Base-by-base conservation (phyloP, 1,140 invertebrate species). In the Pseudomyrmex pallidus region DNA sequence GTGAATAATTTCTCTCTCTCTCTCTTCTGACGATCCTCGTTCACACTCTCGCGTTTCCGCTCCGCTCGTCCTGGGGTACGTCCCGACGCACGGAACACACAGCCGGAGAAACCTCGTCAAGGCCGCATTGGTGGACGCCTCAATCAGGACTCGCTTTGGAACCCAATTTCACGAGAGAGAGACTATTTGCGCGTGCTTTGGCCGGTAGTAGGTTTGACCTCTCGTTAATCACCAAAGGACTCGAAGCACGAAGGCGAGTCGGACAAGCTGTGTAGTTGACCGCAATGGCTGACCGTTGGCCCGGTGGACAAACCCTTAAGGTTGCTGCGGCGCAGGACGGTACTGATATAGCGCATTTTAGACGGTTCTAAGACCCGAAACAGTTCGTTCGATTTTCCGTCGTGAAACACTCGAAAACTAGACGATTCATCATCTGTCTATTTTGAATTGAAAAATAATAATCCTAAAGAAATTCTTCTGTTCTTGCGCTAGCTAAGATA, bases 141-240 rank as follows among this genome's bases (percentile, higher is more conserved):
- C 92, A 93, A 94, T 94, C 92, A 91, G 91, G 91, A 90, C 87
- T 90, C 78, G 90, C 91, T 90, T 91, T 91, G 85, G 89, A 89
- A 91, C 85, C 90, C 89, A 93, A 92, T 91, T 91, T 91, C 91
- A 90, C 74, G 83, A 68, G 85, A 84, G 87, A 90, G 89, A 87
- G 87, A 85, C 74, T 89, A 89, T 89, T 89, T 89, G 88, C 90
- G 85, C 88, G 90, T 89, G 91, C 91, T 93, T 91, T 91, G 88
- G 90, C 82, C 88, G 83, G 86, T 84, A 87, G 86, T 80, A 85
- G 87, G 90, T 91, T 91, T 91, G 93, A 94, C 93, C 93, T 93
- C 90, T 92, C 92, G 92, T 93, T 94, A 94, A 94, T 94, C 93
- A 93, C 92, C 91, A 93, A 93, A 94, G 87, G 93, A 92, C 90